These are phyloP conservation scores for Caenorhabditis tropicalis DNA, from an alignment of 1,140 invertebrate species.

Conservation along the genomic window DNA sequence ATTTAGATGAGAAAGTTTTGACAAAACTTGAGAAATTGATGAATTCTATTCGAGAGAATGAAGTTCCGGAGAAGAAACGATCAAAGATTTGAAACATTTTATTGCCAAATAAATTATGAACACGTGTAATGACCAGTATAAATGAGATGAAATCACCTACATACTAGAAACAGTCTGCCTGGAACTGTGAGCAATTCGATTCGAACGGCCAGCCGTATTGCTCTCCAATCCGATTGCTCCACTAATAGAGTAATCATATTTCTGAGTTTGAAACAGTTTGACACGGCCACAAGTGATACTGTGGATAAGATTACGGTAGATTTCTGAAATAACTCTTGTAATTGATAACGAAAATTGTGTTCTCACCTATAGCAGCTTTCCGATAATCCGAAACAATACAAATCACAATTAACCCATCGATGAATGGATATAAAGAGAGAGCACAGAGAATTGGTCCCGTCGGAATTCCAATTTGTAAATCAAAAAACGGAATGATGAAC, in stretches of 20 bases:
- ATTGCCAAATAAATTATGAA: background rate
- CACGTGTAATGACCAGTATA: background rate
- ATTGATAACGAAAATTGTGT: background rate
- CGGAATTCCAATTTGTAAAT: background rate
- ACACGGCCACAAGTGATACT: background rate
- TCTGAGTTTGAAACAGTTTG: background rate
- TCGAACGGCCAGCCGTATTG: background rate
- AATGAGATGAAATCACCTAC: background rate
- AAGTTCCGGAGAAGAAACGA: background rate
- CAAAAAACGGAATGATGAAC: background rate
- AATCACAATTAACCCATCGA: background rate
- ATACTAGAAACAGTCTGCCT: background rate
- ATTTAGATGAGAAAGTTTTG: slow-evolving; percentile 8
- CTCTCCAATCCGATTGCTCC: background rate
- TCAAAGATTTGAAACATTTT: background rate
- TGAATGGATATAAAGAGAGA: slow-evolving; percentile 10
- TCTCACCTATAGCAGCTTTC: background rate
- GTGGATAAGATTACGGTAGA: background rate
- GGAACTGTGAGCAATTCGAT: background rate
- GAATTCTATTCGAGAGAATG: background rate
- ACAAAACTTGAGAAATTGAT: background rate
- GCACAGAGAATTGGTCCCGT: background rate
- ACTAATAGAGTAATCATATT: background rate
- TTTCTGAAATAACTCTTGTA: background rate
- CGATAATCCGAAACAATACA: slow-evolving; percentile 16